phyloP scores from a whole-genome alignment of 2,888 invertebrate species.

The Troides helena region DNA sequence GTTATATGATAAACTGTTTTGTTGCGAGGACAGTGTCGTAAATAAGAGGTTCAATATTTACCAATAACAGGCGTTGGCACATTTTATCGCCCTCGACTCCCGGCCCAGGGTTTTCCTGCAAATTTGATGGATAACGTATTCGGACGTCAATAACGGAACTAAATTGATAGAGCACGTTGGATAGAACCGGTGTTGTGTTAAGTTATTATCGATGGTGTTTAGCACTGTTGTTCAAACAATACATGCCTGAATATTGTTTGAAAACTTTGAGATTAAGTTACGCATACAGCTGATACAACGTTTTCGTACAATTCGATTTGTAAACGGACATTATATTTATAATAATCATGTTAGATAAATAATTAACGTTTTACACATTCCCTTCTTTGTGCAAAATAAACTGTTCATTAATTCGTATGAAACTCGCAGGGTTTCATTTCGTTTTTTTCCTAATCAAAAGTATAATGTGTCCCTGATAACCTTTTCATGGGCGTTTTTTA shows the following conservation, averaged over 20 bases:
- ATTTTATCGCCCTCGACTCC: constrained; percentile 42
- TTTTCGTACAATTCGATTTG: background rate
- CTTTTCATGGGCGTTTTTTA: constrained; percentile 15
- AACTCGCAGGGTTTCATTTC: background rate
- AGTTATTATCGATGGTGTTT: constrained; percentile 31
- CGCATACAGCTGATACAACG: background rate
- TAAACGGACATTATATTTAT: too few relatives aligned
- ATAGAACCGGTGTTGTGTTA: constrained; percentile 32
- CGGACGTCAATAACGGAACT: constrained; percentile 60
- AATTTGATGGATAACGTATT: constrained; percentile 63
- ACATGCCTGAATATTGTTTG: constrained; percentile 10
- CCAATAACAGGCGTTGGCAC: constrained; percentile 25
- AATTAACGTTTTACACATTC: too few relatives aligned
- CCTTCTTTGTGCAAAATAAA: background rate
- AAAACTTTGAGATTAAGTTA: constrained; percentile 3
- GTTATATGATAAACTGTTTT: too few relatives aligned
- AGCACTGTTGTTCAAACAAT: constrained; percentile 20
- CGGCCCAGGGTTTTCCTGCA: constrained; percentile 43
- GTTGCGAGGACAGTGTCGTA: constrained; percentile 7
- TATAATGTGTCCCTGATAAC: constrained; percentile 18
- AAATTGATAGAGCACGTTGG: constrained; percentile 70
- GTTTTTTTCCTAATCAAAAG: constrained; percentile 2
- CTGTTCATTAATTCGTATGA: background rate
- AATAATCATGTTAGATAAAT: background rate
- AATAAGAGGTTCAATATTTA: constrained; percentile 27